Evolutionary conservation across 2,113 vertebrate genomes (phyloP), one percentile per base, ranked within the genome.

Genomic region (Muscicapa adusta): DNA sequence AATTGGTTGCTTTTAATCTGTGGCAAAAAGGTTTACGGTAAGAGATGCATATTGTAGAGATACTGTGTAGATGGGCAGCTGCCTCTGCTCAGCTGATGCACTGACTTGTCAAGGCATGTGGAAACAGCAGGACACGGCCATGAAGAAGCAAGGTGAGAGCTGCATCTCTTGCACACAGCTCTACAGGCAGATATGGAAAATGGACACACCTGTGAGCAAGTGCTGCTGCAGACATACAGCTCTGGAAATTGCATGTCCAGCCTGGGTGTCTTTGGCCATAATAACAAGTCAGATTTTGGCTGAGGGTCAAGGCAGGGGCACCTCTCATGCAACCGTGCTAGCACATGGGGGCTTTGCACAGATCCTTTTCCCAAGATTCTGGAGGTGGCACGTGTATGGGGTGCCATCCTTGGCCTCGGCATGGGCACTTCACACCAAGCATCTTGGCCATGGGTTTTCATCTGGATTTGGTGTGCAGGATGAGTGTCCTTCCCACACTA

Each of bases 351-450:
- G 8, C 60, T 84, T 84, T 31, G 68, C 36, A n/a, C 8, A 18
- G 63, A 61, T 70, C 28, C 47, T 53, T 61, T 68, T 51, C 38
- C 36, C 5, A 8, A 57, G 22, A 88, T 53, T 60, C 13, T 0
- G 0, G 40, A 40, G 54, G 60, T 2, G 5, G 36, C 42, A 61
- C 0, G 0, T 79, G 34, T n/a, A 71, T 51, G 36, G 16, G 31
- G n/a, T 77, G 14, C 40, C 68, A 68, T 40, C 20, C 26, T 31
- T 36, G 18, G 36, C 63, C 68, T 81, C 68, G 74, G 56, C 51
- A 60, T 1, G 0, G 2, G 20, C 67, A 57, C 0, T 0, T 45
- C 60, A 70, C 63, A 65, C 50, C 1, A 3, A 72, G 42, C 8
- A 38, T 51, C 65, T 10, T 26, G 38, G 34, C 33, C 14, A 15